Evolutionary conservation across 2,113 vertebrate species (phyloP), one percentile per base, ranked within the genome.

Genomic region (Mus musculus): DNA sequence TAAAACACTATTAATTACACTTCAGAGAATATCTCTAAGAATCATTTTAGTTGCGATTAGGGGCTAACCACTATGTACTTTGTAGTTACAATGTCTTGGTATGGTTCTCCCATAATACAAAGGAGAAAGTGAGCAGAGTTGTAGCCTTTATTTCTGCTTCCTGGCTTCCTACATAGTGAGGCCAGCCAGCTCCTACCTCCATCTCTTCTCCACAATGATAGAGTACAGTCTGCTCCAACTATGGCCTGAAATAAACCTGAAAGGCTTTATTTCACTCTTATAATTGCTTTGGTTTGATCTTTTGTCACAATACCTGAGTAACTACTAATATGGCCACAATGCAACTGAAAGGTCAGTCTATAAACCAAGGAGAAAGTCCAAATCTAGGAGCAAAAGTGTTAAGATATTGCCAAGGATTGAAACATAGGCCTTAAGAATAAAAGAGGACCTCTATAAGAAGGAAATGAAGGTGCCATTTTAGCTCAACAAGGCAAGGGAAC

Each of bases 401-500:
- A 59, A 56, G 26, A 54, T 24, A 19, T n/a, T 91, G 13, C 4
- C 26, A 7, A 30, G 16, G 7, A 49, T 49, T 5, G 49, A 49
- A 49, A 4, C 49, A 49, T 49, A 49, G 49, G 7, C 49, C 7
- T 49, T 49, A 49, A 49, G 49, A 49, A 5, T 7, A 49, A 49
- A 49, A 49, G 49, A 49, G 49, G 49, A 7, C 7, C 2, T 5
- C n/a, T 36, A 4, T 5, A 19, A 67, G 0, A 1, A 42, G 28
- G 19, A 0, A 69, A 10, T 65, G 52, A 5, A 5, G 7, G 14
- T 6, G 39, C 2, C 30, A 71, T 49, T 36, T 49, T 71, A 36
- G 20, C 8, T 63, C 56, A n/a, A 54, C 61, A 59, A 94, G 11
- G 16, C 7, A 33, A 90, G 49, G 26, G 30, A 75, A 49, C 12